Percentiles rank a stretch among this genome's conserved stretches.
These are phyloP conservation scores for Cheilosia vulpina DNA, from an alignment of 2,888 invertebrate genomes.

Conservation along the genomic window DNA sequence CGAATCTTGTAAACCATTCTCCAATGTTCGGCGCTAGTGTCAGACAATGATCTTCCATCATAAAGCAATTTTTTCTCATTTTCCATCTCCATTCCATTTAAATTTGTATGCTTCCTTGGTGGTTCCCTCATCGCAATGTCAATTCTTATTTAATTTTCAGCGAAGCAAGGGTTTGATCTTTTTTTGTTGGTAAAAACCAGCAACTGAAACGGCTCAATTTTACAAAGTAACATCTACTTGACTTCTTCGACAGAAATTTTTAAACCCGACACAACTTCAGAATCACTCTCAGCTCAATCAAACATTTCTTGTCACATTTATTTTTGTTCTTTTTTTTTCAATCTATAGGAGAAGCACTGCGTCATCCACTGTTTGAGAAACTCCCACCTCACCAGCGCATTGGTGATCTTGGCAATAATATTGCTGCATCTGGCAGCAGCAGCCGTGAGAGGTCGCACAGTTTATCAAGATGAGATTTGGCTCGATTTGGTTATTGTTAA, in stretches of 20 bases:
- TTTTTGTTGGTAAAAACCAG: too few species aligned
- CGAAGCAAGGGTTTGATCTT: too few species aligned
- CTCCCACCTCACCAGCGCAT: slow-evolving; percentile 91
- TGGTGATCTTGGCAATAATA: slow-evolving; percentile 83
- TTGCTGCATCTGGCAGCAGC: slow-evolving; percentile 82
- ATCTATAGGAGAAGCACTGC: slow-evolving; percentile 89
- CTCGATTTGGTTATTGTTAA: slow-evolving; percentile 84
- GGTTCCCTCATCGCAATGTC: too few species aligned
- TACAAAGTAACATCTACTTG: background rate
- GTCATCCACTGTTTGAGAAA: slow-evolving; percentile 96
- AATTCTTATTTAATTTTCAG: too few species aligned
- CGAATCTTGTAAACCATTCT: too few species aligned
- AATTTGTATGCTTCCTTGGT: too few species aligned
- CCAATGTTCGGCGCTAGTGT: too few species aligned
- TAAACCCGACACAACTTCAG: slow-evolving; percentile 21
- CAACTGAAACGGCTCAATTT: background rate
- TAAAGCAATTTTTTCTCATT: too few species aligned
- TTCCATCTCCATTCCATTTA: too few species aligned
- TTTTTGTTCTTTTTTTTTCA: slow-evolving; percentile 13
- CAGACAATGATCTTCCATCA: too few species aligned
- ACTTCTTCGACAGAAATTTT: background rate
- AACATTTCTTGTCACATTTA: background rate
- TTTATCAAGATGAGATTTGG: slow-evolving; percentile 84
- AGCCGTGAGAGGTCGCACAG: slow-evolving; percentile 87
- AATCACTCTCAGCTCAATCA: too few species aligned